Evolutionary conservation across 2,113 vertebrate genomes (phyloP).

Genomic region (Vidua chalybeata): DNA sequence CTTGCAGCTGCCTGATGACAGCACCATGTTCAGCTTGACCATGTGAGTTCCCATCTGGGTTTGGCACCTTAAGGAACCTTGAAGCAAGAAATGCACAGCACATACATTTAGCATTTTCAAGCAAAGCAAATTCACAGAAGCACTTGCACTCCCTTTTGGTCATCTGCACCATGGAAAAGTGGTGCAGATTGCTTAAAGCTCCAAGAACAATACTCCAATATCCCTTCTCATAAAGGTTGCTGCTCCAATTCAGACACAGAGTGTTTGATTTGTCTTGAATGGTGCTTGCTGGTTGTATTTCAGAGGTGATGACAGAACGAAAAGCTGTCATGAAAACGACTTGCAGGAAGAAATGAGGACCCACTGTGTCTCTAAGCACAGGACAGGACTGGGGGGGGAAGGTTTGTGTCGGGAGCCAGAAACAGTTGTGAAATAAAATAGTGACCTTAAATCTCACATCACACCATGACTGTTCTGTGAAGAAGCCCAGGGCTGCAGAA

Average conservation of each 20-base stretch:
- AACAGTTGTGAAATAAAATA: background rate
- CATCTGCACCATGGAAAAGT: background rate
- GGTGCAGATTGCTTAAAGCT: background rate
- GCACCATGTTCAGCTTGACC: background rate
- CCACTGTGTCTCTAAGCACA: background rate
- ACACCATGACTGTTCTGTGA: background rate
- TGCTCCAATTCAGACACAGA: background rate
- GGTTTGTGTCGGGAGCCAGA: background rate
- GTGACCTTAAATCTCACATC: background rate
- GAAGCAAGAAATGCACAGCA: background rate
- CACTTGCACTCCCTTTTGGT: background rate
- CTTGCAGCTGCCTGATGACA: background rate
- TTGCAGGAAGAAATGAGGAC: background rate
- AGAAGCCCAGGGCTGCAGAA: background rate
- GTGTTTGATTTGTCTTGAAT: background rate
- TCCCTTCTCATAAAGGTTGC: background rate
- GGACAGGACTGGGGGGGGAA: background rate
- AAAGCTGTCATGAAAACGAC: background rate
- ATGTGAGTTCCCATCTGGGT: accelerated
- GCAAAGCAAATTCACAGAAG: background rate
- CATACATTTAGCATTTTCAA: background rate
- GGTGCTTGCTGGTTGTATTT: background rate
- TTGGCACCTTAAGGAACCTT: background rate
- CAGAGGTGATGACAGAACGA: background rate
- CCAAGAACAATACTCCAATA: background rate